Base-by-base conservation (phyloP, 2,113 vertebrate species). In the Falco punctatus region DNA sequence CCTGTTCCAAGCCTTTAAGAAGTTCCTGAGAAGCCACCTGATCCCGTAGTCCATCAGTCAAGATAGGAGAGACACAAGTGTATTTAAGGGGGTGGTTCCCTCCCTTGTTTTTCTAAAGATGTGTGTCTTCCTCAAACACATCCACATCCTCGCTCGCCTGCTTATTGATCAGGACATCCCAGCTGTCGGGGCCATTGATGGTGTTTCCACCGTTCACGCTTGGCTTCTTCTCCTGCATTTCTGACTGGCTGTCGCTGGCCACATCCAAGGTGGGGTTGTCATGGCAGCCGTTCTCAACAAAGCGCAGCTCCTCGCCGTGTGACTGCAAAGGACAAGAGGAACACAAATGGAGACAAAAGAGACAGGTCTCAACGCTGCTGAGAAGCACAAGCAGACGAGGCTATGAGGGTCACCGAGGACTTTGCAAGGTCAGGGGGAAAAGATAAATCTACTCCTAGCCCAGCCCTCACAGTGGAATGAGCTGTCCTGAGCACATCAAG, bases 201-300 rank as follows among this genome's bases (percentile, higher is more conserved):
- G 98, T 90, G 20, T 98, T 98, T 8, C 98, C 98, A 22, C 99
- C 99, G 1, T 99, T 99, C 95, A 99, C 95, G 5, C 98, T 99
- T 21, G 98, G 98, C 88, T 99, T 99, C 97, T 99, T 99, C 97
- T 99, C 99, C 94, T 98, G 98, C 98, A 99, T 98, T 97, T 99
- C 99, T 0, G 99, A 98, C 90, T 99, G 99, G 97, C 98, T 97
- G 97, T 99, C 99, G 26, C 98, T 99, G 86, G 99, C 98, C 91
- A 99, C 99, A n/a, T 99, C 99, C 98, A 99, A 96, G 49, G 99
- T 99, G 78, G 99, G 99, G 98, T 99, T 99, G 98, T 99, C 99
- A 82, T 99, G 99, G 98, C 99, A 99, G 97, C 99, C 99, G 3
- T 99, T 99, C 98, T 99, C 99, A 88, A 99, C 99, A 92, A 99